Conservation (phyloP, 2,888 invertebrate species). For the Leucozona laternaria region DNA sequence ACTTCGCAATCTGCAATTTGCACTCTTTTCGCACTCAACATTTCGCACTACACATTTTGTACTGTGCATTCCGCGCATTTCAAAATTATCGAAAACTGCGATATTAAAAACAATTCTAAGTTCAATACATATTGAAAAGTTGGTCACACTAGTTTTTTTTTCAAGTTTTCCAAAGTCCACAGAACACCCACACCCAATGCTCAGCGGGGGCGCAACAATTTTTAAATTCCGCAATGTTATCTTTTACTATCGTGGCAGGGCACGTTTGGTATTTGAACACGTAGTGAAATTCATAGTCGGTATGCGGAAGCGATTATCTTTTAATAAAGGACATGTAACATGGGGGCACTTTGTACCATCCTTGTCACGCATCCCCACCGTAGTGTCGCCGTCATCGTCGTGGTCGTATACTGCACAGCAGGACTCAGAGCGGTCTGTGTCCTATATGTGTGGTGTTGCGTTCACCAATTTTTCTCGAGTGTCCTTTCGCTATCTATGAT, state of each 20-base stretch:
- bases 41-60: no score
- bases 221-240: conserved; percentile 66
- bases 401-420: background rate
- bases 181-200: conserved; percentile 10
- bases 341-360: conserved; percentile 55
- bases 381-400: no score
- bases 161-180: background rate
- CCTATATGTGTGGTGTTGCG: background rate
- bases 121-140: no score
- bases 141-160: background rate
- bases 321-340: conserved; percentile 75
- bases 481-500: conserved; percentile 39
- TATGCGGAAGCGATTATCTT: conserved; percentile 75
- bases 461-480: conserved; percentile 16
- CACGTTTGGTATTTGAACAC: conserved; percentile 75
- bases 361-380: background rate
- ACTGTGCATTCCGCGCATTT: no score
- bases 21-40: no score
- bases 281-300: conserved; percentile 75
- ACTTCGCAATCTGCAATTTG: no score
- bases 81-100: no score
- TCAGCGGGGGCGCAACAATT: conserved; percentile 56
- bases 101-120: no score
- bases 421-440: background rate
- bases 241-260: conserved; percentile 67